These are phyloP conservation scores for Elmis aenea DNA, from an alignment of 2,888 invertebrate species.

Conservation along the genomic window DNA sequence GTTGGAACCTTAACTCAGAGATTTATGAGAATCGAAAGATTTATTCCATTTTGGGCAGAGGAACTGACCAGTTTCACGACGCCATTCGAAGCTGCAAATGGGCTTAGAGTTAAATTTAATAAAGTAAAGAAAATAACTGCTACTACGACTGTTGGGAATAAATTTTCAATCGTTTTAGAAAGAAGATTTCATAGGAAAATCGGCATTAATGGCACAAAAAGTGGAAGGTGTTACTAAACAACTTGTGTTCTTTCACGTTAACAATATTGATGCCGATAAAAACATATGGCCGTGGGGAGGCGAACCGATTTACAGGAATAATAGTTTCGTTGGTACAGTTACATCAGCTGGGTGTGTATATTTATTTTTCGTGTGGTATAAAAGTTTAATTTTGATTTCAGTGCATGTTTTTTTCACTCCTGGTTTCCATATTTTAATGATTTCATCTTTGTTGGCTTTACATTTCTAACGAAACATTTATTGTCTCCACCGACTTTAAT, in stretches of 20 bases:
- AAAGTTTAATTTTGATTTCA: too few relatives aligned
- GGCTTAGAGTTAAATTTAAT: conserved; percentile 56
- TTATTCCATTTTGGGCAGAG: conserved; percentile 69
- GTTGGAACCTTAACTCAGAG: conserved; percentile 64
- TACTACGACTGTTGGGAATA: conserved; percentile 2
- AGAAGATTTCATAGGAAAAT: conserved; percentile 62
- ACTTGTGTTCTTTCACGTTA: conserved; percentile 59
- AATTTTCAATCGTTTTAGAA: conserved; percentile 44
- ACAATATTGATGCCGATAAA: conserved; percentile 57
- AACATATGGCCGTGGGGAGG: conserved; percentile 68
- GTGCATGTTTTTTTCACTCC: too few relatives aligned
- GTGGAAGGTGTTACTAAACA: conserved; percentile 56
- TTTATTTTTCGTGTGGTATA: too few relatives aligned
- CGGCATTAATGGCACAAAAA: conserved; percentile 57
- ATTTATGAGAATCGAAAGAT: conserved; percentile 63
- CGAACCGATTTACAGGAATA: conserved; percentile 63
- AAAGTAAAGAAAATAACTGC: too few relatives aligned
- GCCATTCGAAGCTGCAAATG: conserved; percentile 60
- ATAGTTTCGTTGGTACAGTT: conserved; percentile 59
- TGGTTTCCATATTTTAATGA: too few relatives aligned
- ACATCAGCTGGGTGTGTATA: conserved; percentile 63
- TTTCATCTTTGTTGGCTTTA: too few relatives aligned
- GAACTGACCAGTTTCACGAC: conserved; percentile 59
- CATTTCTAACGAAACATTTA: too few relatives aligned
- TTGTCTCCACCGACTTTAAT: too few relatives aligned